Evolutionary conservation across 2,888 invertebrate genomes (phyloP), one percentile per base, ranked within the genome.

Genomic region (Sesamia inferens): DNA sequence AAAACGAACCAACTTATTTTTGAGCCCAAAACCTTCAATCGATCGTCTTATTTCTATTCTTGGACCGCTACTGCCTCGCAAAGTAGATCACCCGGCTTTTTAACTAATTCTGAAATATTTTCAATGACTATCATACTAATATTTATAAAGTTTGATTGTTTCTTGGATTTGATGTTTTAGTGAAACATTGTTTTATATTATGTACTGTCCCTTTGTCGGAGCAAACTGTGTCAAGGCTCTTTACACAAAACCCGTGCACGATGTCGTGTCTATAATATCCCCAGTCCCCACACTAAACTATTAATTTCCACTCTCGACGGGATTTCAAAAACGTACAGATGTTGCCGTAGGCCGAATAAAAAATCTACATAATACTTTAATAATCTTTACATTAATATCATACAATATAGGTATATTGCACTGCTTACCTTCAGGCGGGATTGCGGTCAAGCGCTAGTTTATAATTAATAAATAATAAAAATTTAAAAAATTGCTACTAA

Each of bases 1-100:
- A 78, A 78, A 78, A 78, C 71, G 78, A 74, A 74, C 68, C 51
- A 51, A 66, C 54, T 65, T 79, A 79, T 57, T 79, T 79, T 63
- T 31, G 16, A 5, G 10, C 65, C 51, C 54, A 54, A 61, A 73
- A 76, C 73, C 68, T 76, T 73, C 69, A 63, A 67, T 71, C 67
- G 58, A 66, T 42, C 64, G 64, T 74, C 70, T 64, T 58, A 58
- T 31, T 78, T 31, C 47, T 80, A 73, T 74, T 68, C 74, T 70
- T 59, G 58, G 48, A 61, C 16, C 47, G 44, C 48, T 47, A 61
- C 61, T 48, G n/a, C 24, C 63, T 71, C 13, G n/a, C 11, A 6
- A 57, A 66, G 54, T 58, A 39, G 39, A 70, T 69, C 63, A 71
- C 64, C 10, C 1, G 39, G 39, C 59, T 59, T 61, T 76, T 61